Evolutionary conservation across 2,797 vertebrate species (phyloP).

Genomic region (Phrynocephalus guinanensis): DNA sequence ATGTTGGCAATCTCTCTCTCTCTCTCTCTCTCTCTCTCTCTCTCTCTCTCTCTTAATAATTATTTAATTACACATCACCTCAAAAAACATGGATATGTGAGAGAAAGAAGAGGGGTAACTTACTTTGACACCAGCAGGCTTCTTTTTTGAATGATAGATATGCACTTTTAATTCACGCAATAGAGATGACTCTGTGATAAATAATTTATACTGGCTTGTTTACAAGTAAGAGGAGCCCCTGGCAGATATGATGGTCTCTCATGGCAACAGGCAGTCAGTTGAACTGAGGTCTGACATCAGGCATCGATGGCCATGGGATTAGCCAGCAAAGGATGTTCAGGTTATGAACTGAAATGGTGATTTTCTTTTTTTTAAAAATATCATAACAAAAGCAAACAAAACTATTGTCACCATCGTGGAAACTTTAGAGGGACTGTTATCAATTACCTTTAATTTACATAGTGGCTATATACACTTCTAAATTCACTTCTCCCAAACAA

Average conservation of each 20-base stretch:
- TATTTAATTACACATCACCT: neutral
- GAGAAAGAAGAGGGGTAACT: slow-evolving; percentile 10
- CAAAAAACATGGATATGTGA: neutral
- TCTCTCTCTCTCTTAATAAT: neutral
- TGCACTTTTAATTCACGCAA: neutral
- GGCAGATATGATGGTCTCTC: neutral
- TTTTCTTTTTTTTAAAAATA: neutral
- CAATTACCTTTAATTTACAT: neutral
- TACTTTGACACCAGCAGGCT: slow-evolving; percentile 44
- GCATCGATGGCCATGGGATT: neutral
- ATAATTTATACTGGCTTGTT: slow-evolving; percentile 21
- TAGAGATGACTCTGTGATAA: slow-evolving; percentile 3
- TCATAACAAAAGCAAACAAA: neutral
- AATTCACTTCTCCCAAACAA: neutral
- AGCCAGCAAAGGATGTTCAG: slow-evolving; percentile 16
- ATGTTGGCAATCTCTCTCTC: too few species aligned
- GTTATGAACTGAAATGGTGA: slow-evolving; percentile 42
- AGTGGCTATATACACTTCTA: neutral
- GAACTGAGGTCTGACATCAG: slow-evolving; percentile 38
- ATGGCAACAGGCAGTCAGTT: slow-evolving; percentile 31
- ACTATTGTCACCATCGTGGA: neutral
- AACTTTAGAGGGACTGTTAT: neutral
- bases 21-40: neutral
- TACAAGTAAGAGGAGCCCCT: slow-evolving; percentile 5
- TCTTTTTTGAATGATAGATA: neutral